Evolutionary conservation across 2,888 invertebrate species (phyloP).

Genomic region (Pantelozetes paolii): DNA sequence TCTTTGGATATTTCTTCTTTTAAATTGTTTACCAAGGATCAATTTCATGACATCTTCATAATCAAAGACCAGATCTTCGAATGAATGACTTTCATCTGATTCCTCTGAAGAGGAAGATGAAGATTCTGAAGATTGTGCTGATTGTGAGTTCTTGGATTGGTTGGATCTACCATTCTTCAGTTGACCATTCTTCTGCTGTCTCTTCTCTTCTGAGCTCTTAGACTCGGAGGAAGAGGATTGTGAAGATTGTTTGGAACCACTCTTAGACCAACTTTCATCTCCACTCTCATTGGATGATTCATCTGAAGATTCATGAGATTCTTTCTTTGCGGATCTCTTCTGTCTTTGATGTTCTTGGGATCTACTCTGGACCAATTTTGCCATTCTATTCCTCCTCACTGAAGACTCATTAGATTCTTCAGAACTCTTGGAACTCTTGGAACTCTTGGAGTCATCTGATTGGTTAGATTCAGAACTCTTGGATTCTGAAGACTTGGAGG

Average conservation of each 20-base stretch:
- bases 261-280: not conserved
- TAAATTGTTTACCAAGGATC: slow-evolving; percentile 36
- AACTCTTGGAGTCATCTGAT: not conserved
- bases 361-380: not conserved
- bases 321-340: not conserved
- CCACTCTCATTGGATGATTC: slow-evolving; percentile 12
- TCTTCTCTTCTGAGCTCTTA: not conserved
- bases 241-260: slow-evolving; percentile 14
- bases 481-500: slow-evolving; percentile 17
- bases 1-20: slow-evolving; percentile 1
- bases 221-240: slow-evolving; percentile 1
- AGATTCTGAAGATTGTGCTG: not conserved
- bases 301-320: not conserved
- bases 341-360: not conserved
- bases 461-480: not conserved
- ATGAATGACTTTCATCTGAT: slow-evolving; percentile 16
- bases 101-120: not conserved
- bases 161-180: not conserved
- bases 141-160: not conserved
- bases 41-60: slow-evolving; percentile 39
- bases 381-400: not conserved
- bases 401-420: not conserved
- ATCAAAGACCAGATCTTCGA: slow-evolving; percentile 11
- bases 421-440: not conserved
- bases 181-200: not conserved